Conservation (phyloP, 2,113 vertebrate species). For the Podiceps cristatus region DNA sequence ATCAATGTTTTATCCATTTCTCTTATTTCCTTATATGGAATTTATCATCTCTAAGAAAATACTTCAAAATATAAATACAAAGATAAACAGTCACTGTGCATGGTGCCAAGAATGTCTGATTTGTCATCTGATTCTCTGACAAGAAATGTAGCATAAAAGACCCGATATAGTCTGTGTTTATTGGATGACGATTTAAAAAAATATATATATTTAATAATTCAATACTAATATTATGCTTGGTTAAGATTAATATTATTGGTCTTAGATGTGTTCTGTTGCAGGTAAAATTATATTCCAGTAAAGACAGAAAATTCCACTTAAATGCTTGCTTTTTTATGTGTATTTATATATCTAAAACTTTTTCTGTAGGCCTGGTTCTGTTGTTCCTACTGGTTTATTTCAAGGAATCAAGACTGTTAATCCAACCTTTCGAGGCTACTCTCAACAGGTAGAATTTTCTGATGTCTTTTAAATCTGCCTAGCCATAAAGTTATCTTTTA, state of each 20-base stretch:
- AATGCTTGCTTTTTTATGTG: background rate
- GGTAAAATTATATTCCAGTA: background rate
- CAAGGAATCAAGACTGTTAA: slow-evolving; percentile 98
- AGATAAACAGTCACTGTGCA: background rate
- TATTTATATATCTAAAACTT: background rate
- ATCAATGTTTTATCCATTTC: background rate
- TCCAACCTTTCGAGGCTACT: slow-evolving; percentile 96
- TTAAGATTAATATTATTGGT: background rate
- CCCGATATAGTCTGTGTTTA: background rate
- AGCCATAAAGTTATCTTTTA: background rate
- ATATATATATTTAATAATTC: rapidly evolving
- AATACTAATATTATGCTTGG: background rate
- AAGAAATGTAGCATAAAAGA: background rate
- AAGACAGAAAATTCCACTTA: background rate
- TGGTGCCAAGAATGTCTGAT: background rate
- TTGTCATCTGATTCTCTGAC: background rate
- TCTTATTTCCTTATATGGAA: background rate
- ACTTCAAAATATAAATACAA: background rate
- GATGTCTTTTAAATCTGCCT: background rate
- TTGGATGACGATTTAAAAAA: background rate
- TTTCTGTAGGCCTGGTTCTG: slow-evolving; percentile 88
- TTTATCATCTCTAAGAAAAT: background rate
- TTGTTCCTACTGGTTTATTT: slow-evolving; percentile 94
- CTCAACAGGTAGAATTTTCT: slow-evolving; percentile 88
- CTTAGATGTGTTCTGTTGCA: background rate